phyloP scores from a whole-genome alignment of 30 jellyfish, hydroid and myxozoan genomes.

The Clytia hemisphaerica region DNA sequence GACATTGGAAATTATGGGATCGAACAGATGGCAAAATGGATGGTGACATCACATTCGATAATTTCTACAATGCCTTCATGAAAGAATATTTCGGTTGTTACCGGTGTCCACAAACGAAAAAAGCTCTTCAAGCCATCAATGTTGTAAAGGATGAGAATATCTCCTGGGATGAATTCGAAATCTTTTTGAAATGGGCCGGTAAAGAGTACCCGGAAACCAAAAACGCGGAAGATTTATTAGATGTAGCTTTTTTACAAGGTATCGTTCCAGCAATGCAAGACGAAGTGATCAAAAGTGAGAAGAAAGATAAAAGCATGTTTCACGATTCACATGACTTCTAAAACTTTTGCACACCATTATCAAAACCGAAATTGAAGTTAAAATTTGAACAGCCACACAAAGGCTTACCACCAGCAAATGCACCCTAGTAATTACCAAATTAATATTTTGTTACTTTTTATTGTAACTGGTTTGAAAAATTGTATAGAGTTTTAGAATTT shows the following conservation, averaged over 20 bases:
- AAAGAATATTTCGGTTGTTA: constrained; percentile 68
- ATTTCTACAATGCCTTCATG: constrained; percentile 74
- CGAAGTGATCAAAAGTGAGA: no score
- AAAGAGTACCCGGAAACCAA: constrained; percentile 57
- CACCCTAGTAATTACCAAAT: no score
- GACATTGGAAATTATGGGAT: constrained; percentile 73
- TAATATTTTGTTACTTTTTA: no score
- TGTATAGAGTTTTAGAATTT: no score
- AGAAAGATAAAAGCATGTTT: no score
- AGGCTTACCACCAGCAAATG: no score
- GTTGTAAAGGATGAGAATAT: constrained; percentile 58
- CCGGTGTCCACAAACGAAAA: constrained; percentile 59
- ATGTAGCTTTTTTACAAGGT: constrained; percentile 64
- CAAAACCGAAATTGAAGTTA: no score
- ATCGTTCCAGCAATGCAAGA: constrained; percentile 72
- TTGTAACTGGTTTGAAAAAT: no score
- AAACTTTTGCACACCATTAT: no score
- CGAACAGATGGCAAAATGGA: constrained; percentile 50
- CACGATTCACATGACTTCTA: no score
- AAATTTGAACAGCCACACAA: no score
- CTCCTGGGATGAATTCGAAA: constrained; percentile 67
- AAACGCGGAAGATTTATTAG: constrained; percentile 63
- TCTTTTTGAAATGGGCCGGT: constrained; percentile 67
- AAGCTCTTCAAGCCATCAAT: constrained; percentile 60
- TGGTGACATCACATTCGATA: constrained; percentile 44